phyloP scores from a whole-genome alignment of 2,113 vertebrate genomes.

The Ictalurus punctatus region DNA sequence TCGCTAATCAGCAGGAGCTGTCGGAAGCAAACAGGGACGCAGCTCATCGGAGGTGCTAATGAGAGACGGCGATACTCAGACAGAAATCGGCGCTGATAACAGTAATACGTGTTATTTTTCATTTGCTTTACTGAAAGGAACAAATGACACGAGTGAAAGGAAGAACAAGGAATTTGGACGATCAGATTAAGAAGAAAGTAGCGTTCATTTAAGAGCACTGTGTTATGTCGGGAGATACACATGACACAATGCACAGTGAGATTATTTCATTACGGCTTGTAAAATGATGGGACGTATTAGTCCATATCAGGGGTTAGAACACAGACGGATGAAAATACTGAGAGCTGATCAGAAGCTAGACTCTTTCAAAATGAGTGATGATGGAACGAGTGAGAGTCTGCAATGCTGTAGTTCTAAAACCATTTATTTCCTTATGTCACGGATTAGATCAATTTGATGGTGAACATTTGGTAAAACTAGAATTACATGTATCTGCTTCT shows the following conservation, averaged over 20 bases:
- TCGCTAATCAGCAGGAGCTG: constrained; percentile 10
- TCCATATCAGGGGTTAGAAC: background rate
- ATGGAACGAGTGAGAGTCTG: background rate
- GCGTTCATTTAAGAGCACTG: no score
- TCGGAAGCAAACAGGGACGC: background rate
- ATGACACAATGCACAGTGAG: background rate
- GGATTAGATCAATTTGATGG: background rate
- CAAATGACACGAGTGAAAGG: background rate
- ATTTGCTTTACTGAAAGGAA: background rate
- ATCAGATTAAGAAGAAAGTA: background rate
- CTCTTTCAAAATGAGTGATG: background rate
- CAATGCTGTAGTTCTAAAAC: background rate
- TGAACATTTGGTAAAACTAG: background rate
- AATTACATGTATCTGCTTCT: background rate
- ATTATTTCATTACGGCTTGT: background rate
- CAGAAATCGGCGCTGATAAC: background rate
- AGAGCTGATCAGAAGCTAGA: background rate
- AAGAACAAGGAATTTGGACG: background rate
- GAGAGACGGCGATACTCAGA: constrained; percentile 8
- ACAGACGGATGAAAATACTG: background rate
- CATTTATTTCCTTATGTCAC: background rate
- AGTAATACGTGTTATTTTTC: background rate
- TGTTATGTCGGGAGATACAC: background rate
- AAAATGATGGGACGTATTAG: background rate
- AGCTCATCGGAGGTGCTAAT: constrained; percentile 9